Evolutionary conservation across 1,140 invertebrate species (phyloP), one percentile per base, ranked within the genome.

Genomic region (Archivesica marissinica): DNA sequence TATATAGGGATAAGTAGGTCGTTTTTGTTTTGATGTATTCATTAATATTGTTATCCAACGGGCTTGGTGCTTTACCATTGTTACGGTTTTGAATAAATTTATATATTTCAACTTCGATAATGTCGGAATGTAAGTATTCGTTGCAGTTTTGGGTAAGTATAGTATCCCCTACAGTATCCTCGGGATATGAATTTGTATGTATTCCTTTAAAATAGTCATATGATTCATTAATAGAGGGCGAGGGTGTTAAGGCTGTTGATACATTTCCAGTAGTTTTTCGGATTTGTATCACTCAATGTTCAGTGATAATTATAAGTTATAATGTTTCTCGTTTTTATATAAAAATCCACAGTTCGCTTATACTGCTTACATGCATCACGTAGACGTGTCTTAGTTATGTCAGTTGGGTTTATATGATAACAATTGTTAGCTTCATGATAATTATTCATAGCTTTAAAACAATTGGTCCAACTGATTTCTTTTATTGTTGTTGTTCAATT

Each of bases 191-290:
- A 15, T 13, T 9, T 0, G 35, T 79, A 44, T 64, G 64, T 20
- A 59, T 64, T 39, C 66, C 1, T 76, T 76, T 76, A 47, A 79
- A 79, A 44, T 64, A 38, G 11, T 79, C 20, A 44, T 79, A 79
- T 28, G 66, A 79, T 28, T 64, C 56, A 1, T 41, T 20, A 23
- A 56, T 66, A 28, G 76, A 28, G 13, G 59, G 76, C 28, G 35
- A 28, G 15, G 23, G 25, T 20, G 56, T 61, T 79, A 17, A 76
- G 47, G 38, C 30, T 44, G 3, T 56, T 75, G 7, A 50, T 28
- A 44, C 2, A 56, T 54, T 75, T 52, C 72, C 72, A 75, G 28
- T 75, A 75, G 30, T 75, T 28, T 75, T 52, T 33, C 11, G 72
- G 72, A 44, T 13, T 47, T 54, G 33, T 75, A 0, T 52, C 33